Percentiles rank a stretch among this genome's conserved stretches.
Conservation (phyloP, 2,888 invertebrate species). For the Agrotis ipsilon region DNA sequence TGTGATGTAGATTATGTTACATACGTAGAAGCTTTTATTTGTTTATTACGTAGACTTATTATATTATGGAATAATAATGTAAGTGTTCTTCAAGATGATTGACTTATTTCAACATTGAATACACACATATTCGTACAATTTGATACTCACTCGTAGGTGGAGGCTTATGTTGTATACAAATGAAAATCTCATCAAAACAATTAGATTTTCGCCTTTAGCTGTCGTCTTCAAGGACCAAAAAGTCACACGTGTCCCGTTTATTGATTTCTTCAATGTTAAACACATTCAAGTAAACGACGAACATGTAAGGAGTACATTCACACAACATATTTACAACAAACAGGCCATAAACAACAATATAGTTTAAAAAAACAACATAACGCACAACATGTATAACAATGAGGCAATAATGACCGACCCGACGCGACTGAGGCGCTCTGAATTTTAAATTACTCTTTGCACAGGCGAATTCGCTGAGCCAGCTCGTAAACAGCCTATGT, state of each 20-base stretch:
- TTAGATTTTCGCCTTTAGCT: conserved; percentile 14
- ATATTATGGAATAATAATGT: neutral
- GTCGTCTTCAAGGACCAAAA: conserved; percentile 19
- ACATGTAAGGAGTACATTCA: neutral
- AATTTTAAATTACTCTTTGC: conserved; percentile 89
- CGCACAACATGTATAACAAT: conserved; percentile 70
- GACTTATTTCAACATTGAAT: conserved; percentile 23
- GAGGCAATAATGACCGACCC: conserved; percentile 82
- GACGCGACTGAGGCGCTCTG: conserved; percentile 81
- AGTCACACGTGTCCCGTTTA: neutral
- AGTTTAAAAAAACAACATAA: conserved; percentile 61
- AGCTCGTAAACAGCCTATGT: conserved; percentile 78
- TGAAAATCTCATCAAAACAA: conserved; percentile 30
- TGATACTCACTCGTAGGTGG: conserved; percentile 1
- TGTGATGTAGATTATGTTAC: neutral
- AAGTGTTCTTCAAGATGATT: conserved; percentile 6
- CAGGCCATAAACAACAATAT: conserved; percentile 45
- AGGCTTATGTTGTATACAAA: neutral
- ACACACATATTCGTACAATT: conserved; percentile 12
- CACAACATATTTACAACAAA: conserved; percentile 21
- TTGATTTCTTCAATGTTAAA: neutral
- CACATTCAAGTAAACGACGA: neutral
- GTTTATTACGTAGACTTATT: neutral
- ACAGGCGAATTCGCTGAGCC: conserved; percentile 82
- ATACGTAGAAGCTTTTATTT: neutral